phyloP scores from a whole-genome alignment of 2,113 vertebrate genomes.

The Ellobius talpinus region DNA sequence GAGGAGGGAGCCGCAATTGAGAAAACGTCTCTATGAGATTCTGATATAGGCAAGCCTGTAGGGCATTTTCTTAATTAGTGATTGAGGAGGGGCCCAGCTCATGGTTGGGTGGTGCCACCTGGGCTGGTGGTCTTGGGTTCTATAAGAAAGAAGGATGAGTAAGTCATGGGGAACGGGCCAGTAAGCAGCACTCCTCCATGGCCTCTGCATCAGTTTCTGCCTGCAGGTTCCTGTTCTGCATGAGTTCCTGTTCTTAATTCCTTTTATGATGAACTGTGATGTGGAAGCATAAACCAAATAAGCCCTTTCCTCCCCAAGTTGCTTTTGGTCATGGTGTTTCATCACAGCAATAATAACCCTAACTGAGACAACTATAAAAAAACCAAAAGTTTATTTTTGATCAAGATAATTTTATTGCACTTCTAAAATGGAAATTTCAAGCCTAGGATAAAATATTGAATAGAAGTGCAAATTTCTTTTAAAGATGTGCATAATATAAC shows the following conservation, averaged over 20 bases:
- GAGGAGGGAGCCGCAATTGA: background rate
- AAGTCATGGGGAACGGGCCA: background rate
- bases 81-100: background rate
- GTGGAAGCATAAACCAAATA: background rate
- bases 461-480: background rate
- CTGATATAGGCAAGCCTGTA: background rate
- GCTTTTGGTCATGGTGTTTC: background rate
- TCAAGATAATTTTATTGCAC: conserved; percentile 9
- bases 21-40: background rate
- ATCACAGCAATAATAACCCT: background rate
- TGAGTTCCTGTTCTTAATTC: background rate
- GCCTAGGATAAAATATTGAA: background rate
- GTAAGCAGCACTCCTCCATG: background rate
- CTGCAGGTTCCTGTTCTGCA: background rate
- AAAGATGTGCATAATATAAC: background rate
- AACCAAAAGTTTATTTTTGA: conserved; percentile 32
- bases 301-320: background rate
- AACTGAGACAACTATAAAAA: background rate
- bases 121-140: background rate
- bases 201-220: background rate
- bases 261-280: background rate
- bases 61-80: background rate
- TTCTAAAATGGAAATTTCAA: background rate
- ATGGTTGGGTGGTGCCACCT: background rate
- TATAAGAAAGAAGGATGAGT: background rate